Conservation (phyloP, 92 coral and sea anemone genomes). For the Palythoa grandiflora region DNA sequence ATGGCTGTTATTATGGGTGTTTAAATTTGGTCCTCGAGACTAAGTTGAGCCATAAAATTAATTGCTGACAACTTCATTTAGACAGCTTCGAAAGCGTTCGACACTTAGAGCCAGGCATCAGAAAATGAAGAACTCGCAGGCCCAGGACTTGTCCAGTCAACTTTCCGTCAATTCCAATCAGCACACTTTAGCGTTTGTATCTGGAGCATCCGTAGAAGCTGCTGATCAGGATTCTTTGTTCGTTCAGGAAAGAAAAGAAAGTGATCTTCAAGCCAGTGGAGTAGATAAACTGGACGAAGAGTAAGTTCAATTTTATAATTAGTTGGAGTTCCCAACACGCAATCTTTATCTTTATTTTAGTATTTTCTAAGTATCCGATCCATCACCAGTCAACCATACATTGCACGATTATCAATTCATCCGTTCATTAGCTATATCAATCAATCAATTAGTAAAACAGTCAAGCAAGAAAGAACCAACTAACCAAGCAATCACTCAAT, state of each 20-base stretch:
- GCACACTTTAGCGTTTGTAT: conserved; percentile 45
- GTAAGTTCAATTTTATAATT: neutral
- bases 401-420: neutral
- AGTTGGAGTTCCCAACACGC: no score
- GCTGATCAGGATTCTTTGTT: conserved; percentile 19
- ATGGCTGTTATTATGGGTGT: no score
- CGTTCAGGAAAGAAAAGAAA: neutral
- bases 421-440: neutral
- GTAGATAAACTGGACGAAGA: neutral
- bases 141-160: conserved; percentile 40
- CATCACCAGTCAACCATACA: neutral
- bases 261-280: neutral
- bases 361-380: no score
- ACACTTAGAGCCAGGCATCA: conserved; percentile 64
- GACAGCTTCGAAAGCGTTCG: conserved; percentile 66
- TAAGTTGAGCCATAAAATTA: neutral
- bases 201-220: conserved; percentile 43
- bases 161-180: conserved; percentile 30
- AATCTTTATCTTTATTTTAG: no score
- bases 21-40: neutral
- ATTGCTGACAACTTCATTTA: conserved; percentile 4
- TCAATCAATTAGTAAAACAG: no score
- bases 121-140: conserved; percentile 57
- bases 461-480: no score
- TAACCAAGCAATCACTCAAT: no score